A percentile compares a stretch with the other conserved stretches of the same genome.
Conservation (phyloP, 2,113 vertebrate species). For the Eupsittula cactorum region DNA sequence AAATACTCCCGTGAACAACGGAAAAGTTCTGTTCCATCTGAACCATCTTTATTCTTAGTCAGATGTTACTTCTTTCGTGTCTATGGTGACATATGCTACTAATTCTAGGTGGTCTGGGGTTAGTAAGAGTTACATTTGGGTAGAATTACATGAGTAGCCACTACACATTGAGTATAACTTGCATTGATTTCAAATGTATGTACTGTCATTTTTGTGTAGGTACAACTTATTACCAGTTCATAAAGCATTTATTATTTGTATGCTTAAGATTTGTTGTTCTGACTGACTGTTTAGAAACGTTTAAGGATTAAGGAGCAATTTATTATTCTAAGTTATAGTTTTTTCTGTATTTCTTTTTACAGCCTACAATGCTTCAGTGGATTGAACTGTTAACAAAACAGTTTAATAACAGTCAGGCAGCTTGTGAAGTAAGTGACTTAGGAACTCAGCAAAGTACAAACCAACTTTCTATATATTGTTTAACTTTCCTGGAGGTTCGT, state of each 20-base stretch:
- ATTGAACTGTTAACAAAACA: conserved; percentile 98
- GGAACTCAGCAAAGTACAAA: conserved; percentile 53
- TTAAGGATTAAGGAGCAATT: not conserved
- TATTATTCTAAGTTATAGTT: not conserved
- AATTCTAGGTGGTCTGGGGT: not conserved
- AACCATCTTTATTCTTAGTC: not conserved
- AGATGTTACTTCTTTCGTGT: not conserved
- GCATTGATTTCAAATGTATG: not conserved
- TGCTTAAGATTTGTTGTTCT: not conserved
- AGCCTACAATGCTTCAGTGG: conserved; percentile 99
- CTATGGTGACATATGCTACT: not conserved
- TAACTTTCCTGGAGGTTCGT: conserved; percentile 66
- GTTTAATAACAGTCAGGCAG: conserved; percentile 99
- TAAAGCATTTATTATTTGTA: not conserved
- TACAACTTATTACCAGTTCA: not conserved
- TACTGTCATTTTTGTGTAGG: not conserved
- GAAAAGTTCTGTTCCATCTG: not conserved
- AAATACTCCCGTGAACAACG: not conserved
- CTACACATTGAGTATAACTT: not conserved
- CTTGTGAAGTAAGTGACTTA: conserved; percentile 89
- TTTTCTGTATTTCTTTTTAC: conserved; percentile 48
- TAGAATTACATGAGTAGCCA: not conserved
- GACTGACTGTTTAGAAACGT: not conserved
- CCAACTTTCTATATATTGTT: conserved; percentile 63
- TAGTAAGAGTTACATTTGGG: not conserved